A percentile compares a stretch with the other conserved stretches of the same genome.
These are phyloP conservation scores for Stercorarius parasiticus DNA, from an alignment of 2,113 vertebrate genomes.

Conservation along the genomic window DNA sequence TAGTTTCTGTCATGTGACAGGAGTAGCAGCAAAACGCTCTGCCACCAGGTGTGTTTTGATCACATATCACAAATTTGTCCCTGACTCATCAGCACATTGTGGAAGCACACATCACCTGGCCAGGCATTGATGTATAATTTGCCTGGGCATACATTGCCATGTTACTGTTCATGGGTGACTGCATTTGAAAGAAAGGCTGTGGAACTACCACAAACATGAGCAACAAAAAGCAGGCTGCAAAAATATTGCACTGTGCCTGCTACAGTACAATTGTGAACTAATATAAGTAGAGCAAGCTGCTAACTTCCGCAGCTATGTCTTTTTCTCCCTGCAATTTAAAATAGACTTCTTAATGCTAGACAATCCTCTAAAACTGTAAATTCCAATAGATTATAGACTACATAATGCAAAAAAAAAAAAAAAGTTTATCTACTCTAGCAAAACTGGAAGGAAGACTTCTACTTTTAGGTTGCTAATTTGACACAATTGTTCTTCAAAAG, in stretches of 20 bases:
- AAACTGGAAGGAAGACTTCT: background rate
- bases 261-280: background rate
- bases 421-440: background rate
- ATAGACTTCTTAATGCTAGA: background rate
- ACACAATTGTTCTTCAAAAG: background rate
- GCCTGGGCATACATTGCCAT: background rate
- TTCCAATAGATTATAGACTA: background rate
- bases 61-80: background rate
- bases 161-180: background rate
- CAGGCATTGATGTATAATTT: background rate
- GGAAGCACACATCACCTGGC: background rate
- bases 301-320: background rate
- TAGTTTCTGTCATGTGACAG: background rate
- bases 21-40: background rate
- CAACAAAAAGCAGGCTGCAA: background rate
- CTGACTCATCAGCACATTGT: background rate
- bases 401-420: background rate
- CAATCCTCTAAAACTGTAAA: conserved; percentile 1
- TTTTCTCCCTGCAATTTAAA: background rate
- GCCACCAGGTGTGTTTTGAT: background rate
- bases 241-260: background rate
- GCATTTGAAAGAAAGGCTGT: background rate
- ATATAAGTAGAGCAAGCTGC: background rate
- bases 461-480: background rate
- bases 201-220: background rate